Conservation (phyloP, 1,140 invertebrate genomes). For the Lysiphlebus fabarum region DNA sequence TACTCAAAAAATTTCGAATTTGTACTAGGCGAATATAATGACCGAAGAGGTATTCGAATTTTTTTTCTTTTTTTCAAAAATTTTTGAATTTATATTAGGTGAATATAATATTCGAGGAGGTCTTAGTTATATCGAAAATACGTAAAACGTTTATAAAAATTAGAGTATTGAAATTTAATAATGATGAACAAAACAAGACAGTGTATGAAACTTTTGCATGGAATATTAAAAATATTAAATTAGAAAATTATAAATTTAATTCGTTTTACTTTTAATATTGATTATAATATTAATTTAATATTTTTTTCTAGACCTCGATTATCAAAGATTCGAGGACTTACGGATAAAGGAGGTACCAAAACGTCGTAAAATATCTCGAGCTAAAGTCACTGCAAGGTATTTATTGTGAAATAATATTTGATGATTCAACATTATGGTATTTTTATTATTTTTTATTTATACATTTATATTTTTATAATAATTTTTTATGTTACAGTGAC, state of each 20-base stretch:
- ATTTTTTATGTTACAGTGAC: neutral
- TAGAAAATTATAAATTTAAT: neutral
- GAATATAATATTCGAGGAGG: too few species aligned
- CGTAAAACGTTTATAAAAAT: too few species aligned
- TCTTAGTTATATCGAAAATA: too few species aligned
- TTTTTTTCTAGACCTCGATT: slow-evolving; percentile 29
- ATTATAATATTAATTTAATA: neutral
- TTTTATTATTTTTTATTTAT: neutral
- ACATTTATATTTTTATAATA: neutral
- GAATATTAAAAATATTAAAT: neutral
- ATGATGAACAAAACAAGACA: too few species aligned
- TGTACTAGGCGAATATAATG: too few species aligned
- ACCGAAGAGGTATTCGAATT: too few species aligned
- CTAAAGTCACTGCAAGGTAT: slow-evolving; percentile 30
- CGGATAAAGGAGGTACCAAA: slow-evolving; percentile 29
- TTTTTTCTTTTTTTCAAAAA: too few species aligned
- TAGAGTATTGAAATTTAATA: too few species aligned
- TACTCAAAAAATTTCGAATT: too few species aligned
- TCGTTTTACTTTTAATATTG: neutral
- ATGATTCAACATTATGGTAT: neutral
- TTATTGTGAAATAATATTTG: slow-evolving; percentile 11
- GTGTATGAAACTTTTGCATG: too few species aligned
- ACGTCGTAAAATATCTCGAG: slow-evolving; percentile 33
- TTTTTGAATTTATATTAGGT: too few species aligned
- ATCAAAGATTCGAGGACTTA: slow-evolving; percentile 28